Conservation (phyloP, 1,140 invertebrate genomes). For the Cardiocondyla obscurior region DNA sequence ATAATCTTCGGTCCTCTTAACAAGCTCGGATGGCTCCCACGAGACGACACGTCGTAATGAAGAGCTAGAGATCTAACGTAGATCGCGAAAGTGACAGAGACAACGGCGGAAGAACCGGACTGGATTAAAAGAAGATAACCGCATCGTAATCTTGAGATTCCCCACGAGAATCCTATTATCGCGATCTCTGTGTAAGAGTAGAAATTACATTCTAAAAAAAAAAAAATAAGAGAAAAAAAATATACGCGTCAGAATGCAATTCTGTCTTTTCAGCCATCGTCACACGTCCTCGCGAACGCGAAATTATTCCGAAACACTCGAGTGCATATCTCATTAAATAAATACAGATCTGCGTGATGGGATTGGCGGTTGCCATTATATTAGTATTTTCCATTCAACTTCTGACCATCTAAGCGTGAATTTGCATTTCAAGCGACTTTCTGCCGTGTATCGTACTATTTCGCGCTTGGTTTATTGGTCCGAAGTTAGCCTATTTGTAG, state of each 20-base stretch:
- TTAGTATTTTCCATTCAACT: not conserved
- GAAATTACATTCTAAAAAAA: conserved; percentile 53
- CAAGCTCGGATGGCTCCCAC: conserved; percentile 53
- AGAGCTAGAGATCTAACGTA: conserved; percentile 52
- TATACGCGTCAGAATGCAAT: not conserved
- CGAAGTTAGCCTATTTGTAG: conserved; percentile 61
- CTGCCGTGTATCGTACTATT: conserved; percentile 32
- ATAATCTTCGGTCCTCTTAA: conserved; percentile 26
- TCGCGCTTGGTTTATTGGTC: conserved; percentile 51
- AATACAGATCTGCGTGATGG: not conserved
- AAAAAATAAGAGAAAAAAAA: no score
- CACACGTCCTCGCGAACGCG: no score
- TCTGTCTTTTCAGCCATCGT: not conserved
- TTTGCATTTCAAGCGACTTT: conserved; percentile 33
- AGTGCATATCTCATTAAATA: not conserved
- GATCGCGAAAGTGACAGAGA: not conserved
- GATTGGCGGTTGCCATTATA: not conserved
- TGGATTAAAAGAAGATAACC: conserved; percentile 68
- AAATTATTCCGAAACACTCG: no score
- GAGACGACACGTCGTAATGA: conserved; percentile 58
- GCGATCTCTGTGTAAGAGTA: conserved; percentile 2
- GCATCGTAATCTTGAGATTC: conserved; percentile 62
- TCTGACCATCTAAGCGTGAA: conserved; percentile 10
- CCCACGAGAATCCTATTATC: conserved; percentile 47
- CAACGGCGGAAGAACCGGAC: not conserved